Percentiles rank a stretch among this genome's conserved stretches.
phyloP scores from a whole-genome alignment of 2,888 invertebrate genomes.

The Harpalus rubripes region DNA sequence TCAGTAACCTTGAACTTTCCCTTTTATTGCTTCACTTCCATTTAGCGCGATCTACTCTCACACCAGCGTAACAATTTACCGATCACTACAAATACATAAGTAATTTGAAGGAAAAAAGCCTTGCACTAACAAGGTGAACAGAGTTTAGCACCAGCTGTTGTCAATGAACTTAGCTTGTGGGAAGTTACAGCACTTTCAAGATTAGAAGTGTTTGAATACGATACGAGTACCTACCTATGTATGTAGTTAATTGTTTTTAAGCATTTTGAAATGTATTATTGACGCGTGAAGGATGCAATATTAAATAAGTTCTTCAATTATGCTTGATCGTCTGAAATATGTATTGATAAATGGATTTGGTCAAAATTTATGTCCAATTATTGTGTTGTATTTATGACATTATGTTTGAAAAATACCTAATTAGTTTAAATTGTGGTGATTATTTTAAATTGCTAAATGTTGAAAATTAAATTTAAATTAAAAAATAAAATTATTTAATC shows the following conservation, averaged over 20 bases:
- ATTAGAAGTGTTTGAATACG: not conserved
- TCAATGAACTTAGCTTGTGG: slow-evolving; percentile 36
- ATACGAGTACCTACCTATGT: no score
- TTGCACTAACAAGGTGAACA: slow-evolving; percentile 22
- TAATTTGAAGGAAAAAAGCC: slow-evolving; percentile 12
- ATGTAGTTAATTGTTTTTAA: slow-evolving; percentile 22
- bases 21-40: slow-evolving; percentile 23
- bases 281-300: not conserved
- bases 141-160: slow-evolving; percentile 17
- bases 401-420: not conserved
- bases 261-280: slow-evolving; percentile 11
- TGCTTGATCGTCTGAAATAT: not conserved
- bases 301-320: not conserved
- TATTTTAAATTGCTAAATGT: not conserved
- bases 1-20: slow-evolving; percentile 32
- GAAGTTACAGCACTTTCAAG: slow-evolving; percentile 3
- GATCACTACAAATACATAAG: slow-evolving; percentile 41
- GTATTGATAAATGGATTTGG: not conserved
- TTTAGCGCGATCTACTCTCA: slow-evolving; percentile 5
- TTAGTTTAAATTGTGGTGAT: not conserved
- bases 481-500: not conserved
- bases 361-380: not conserved
- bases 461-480: not conserved
- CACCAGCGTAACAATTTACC: slow-evolving; percentile 22
- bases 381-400: not conserved